Conservation (phyloP, 1,140 invertebrate genomes). For the Uloborus diversus region DNA sequence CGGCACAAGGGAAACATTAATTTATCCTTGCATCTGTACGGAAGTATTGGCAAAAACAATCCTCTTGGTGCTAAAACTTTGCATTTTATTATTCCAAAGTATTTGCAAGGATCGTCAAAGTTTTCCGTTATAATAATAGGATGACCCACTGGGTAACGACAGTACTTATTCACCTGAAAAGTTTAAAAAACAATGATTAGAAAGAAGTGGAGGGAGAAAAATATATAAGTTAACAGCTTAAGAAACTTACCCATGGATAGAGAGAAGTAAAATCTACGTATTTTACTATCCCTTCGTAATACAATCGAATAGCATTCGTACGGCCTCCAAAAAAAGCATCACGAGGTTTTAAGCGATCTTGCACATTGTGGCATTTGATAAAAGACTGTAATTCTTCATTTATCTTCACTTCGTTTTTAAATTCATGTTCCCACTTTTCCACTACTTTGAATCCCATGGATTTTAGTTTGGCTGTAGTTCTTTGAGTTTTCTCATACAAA, state of each 20-base stretch:
- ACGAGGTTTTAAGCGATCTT: neutral
- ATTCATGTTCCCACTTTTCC: neutral
- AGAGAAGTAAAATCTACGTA: constrained; percentile 5
- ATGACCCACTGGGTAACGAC: neutral
- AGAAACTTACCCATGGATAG: neutral
- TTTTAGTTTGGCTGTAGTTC: neutral
- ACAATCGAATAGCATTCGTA: neutral
- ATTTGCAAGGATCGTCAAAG: neutral
- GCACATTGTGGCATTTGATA: neutral
- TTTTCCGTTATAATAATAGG: neutral
- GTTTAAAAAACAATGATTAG: too few relatives aligned
- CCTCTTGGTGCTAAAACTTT: too few relatives aligned
- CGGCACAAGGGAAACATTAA: too few relatives aligned
- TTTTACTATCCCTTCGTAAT: neutral
- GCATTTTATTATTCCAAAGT: neutral
- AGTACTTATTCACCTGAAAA: too few relatives aligned
- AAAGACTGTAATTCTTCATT: neutral
- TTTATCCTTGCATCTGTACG: too few relatives aligned
- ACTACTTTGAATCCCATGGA: neutral
- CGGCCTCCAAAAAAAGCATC: neutral
- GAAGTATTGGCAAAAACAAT: too few relatives aligned
- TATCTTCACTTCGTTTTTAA: neutral
- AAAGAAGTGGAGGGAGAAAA: neutral
- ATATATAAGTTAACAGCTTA: neutral
- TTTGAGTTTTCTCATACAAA: neutral